phyloP scores from a whole-genome alignment of 2,113 vertebrate species.

The Rhinolophus sinicus region DNA sequence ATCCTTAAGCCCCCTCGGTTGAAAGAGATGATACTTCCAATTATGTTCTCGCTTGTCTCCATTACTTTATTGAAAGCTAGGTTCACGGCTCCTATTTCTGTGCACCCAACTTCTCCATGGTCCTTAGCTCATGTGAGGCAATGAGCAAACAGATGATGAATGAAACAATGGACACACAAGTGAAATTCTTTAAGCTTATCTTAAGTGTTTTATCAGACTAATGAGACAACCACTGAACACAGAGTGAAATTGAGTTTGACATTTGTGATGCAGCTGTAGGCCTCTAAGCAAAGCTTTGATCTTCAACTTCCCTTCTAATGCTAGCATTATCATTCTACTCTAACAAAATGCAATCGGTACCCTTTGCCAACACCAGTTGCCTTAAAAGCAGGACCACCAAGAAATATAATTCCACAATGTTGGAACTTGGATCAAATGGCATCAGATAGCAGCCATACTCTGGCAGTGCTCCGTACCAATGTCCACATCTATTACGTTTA shows the following conservation, averaged over 20 bases:
- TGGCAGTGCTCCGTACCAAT: conserved; percentile 67
- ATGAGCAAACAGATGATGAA: not conserved
- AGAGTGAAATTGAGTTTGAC: conserved; percentile 6
- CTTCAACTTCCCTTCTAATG: conserved; percentile 34
- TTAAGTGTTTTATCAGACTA: not conserved
- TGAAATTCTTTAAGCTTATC: not conserved
- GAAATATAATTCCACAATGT: conserved; percentile 64
- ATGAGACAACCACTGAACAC: not conserved
- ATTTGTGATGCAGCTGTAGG: not conserved
- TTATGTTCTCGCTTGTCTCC: not conserved
- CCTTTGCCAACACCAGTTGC: not conserved
- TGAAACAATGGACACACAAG: not conserved
- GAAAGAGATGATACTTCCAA: not conserved
- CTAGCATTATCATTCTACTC: conserved; percentile 7
- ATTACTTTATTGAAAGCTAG: not conserved
- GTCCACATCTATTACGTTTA: conserved; percentile 86
- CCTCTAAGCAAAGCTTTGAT: conserved; percentile 62
- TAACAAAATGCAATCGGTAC: not conserved
- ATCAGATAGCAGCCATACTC: conserved; percentile 65
- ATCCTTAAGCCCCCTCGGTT: not conserved
- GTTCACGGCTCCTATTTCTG: not conserved
- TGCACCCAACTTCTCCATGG: not conserved
- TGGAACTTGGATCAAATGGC: conserved; percentile 69
- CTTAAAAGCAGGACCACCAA: conserved; percentile 60
- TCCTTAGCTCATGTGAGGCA: not conserved